Evolutionary conservation across 2,113 vertebrate species (phyloP).

Genomic region (Xerus inauris): DNA sequence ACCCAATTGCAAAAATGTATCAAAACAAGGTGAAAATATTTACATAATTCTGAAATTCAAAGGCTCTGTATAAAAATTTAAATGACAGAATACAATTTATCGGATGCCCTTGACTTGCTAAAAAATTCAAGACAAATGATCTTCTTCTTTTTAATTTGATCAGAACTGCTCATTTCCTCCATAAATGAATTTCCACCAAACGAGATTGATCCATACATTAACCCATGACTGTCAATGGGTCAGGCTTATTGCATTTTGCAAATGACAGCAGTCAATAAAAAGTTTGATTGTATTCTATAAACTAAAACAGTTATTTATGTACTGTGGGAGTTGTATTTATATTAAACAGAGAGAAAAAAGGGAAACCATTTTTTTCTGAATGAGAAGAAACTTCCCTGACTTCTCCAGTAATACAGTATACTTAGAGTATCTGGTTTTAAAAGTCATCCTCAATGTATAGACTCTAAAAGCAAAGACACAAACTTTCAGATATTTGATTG

Average conservation of each 20-base stretch:
- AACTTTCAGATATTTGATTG: neutral
- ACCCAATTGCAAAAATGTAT: conserved; percentile 41
- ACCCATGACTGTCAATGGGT: neutral
- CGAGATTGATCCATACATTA: neutral
- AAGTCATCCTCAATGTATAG: conserved; percentile 1
- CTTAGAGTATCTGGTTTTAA: neutral
- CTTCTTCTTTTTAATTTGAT: conserved; percentile 44
- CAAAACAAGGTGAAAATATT: conserved; percentile 44
- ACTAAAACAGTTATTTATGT: conserved; percentile 13
- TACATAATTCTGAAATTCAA: conserved; percentile 30
- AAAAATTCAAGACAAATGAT: conserved; percentile 52
- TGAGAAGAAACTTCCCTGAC: neutral
- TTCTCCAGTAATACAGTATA: neutral
- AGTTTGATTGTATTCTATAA: neutral
- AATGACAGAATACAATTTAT: conserved; percentile 43
- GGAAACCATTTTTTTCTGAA: neutral
- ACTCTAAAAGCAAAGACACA: neutral
- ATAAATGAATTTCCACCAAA: conserved; percentile 45
- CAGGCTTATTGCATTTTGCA: conserved; percentile 11
- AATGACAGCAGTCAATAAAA: neutral
- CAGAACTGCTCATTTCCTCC: neutral
- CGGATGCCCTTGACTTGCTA: conserved; percentile 15
- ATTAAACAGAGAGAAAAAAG: neutral
- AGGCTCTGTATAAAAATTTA: neutral
- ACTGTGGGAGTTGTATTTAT: neutral